These are phyloP conservation scores for Drosophila emarginata DNA, from an alignment of 2,888 invertebrate species.

Conservation along the genomic window DNA sequence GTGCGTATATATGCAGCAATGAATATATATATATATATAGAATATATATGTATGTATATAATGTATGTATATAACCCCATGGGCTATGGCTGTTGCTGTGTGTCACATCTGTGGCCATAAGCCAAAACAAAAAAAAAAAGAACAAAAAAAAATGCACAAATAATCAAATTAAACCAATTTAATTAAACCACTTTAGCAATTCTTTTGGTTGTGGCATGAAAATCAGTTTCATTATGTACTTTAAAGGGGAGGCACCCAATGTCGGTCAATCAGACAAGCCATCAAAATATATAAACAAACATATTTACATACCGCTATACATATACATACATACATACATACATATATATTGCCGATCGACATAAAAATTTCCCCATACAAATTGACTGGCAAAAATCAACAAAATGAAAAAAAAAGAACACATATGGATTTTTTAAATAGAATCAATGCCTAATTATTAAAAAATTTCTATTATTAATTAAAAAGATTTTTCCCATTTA, in stretches of 20 bases:
- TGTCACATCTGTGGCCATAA: conserved; percentile 22
- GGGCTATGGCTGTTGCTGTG: not conserved
- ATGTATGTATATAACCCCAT: not conserved
- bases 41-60: not conserved
- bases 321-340: not conserved
- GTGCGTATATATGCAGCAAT: not conserved
- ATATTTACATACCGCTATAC: too few relatives aligned
- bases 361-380: too few relatives aligned
- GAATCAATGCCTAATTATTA: not conserved
- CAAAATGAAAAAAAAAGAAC: too few relatives aligned
- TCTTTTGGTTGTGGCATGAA: not conserved
- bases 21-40: not conserved
- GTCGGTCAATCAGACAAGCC: not conserved
- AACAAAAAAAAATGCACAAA: conserved; percentile 24
- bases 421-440: not conserved
- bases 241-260: not conserved
- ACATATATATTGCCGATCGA: not conserved
- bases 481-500: not conserved
- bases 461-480: conserved; percentile 3
- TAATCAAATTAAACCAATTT: conserved; percentile 68
- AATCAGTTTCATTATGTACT: not conserved
- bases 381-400: too few relatives aligned
- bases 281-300: not conserved
- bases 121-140: not conserved
- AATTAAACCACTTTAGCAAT: conserved; percentile 60